A percentile compares a stretch with the other conserved stretches of the same genome.
These are phyloP conservation scores for Lithosia quadra DNA, from an alignment of 2,888 invertebrate genomes.

Conservation along the genomic window DNA sequence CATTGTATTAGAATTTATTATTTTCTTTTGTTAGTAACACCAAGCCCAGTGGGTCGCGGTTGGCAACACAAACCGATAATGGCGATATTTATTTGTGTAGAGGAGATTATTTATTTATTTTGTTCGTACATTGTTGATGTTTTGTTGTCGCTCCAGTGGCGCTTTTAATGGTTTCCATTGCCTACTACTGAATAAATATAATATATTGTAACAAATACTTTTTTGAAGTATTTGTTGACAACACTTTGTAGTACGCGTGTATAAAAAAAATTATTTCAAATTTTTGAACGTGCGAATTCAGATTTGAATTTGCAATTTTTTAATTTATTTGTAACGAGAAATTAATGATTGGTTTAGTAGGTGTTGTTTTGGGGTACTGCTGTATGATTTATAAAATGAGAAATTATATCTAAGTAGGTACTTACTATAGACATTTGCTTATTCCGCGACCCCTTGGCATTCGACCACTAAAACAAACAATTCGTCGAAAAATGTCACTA, in stretches of 20 bases:
- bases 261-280: neutral
- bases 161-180: slow-evolving; percentile 58
- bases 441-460: too few relatives aligned
- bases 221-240: slow-evolving; percentile 6
- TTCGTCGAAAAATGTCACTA: neutral
- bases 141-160: slow-evolving; percentile 64
- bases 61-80: slow-evolving; percentile 69
- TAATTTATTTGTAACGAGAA: neutral
- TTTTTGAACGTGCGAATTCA: slow-evolving; percentile 11
- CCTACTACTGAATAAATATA: slow-evolving; percentile 45
- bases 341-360: too few relatives aligned
- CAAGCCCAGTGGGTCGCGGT: slow-evolving; percentile 63
- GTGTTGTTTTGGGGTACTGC: too few relatives aligned
- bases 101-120: slow-evolving; percentile 71
- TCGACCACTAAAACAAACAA: too few relatives aligned
- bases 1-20: slow-evolving; percentile 81
- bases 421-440: too few relatives aligned
- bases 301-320: neutral
- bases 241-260: neutral
- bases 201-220: slow-evolving; percentile 49
- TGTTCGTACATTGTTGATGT: slow-evolving; percentile 61
- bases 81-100: slow-evolving; percentile 73
- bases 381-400: too few relatives aligned
- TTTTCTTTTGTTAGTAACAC: slow-evolving; percentile 72
- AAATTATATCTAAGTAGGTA: too few relatives aligned